These are phyloP conservation scores for Synanthedon formicaeformis DNA, from an alignment of 2,888 invertebrate species.

Conservation along the genomic window DNA sequence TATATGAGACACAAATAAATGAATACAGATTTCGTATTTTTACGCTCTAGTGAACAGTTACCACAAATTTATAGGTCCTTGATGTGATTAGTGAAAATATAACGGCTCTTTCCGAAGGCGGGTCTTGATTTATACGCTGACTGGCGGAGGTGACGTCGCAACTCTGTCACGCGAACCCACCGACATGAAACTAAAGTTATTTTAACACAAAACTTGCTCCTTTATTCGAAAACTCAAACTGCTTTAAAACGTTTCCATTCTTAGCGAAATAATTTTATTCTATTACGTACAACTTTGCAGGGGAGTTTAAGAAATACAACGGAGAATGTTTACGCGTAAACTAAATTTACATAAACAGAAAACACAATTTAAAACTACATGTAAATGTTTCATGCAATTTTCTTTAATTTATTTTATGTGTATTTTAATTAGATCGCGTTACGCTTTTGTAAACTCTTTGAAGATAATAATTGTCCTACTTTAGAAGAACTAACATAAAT, in stretches of 20 bases:
- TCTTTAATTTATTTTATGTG: too few relatives aligned
- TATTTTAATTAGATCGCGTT: too few relatives aligned
- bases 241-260: neutral
- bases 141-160: constrained; percentile 5
- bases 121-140: constrained; percentile 7
- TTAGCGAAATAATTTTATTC: neutral
- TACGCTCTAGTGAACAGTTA: neutral
- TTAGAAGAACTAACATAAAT: too few relatives aligned
- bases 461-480: too few relatives aligned
- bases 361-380: too few relatives aligned
- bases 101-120: constrained; percentile 4
- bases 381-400: too few relatives aligned
- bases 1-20: neutral
- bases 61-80: neutral
- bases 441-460: too few relatives aligned
- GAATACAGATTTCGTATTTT: neutral
- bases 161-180: constrained; percentile 5
- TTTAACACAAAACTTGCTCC: neutral
- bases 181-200: neutral
- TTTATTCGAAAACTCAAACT: neutral
- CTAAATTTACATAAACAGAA: too few relatives aligned
- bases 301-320: too few relatives aligned
- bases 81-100: constrained; percentile 2
- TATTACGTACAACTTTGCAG: neutral
- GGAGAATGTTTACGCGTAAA: too few relatives aligned